phyloP scores from a whole-genome alignment of 2,797 vertebrate genomes.

The Rhynchotus rufescens region DNA sequence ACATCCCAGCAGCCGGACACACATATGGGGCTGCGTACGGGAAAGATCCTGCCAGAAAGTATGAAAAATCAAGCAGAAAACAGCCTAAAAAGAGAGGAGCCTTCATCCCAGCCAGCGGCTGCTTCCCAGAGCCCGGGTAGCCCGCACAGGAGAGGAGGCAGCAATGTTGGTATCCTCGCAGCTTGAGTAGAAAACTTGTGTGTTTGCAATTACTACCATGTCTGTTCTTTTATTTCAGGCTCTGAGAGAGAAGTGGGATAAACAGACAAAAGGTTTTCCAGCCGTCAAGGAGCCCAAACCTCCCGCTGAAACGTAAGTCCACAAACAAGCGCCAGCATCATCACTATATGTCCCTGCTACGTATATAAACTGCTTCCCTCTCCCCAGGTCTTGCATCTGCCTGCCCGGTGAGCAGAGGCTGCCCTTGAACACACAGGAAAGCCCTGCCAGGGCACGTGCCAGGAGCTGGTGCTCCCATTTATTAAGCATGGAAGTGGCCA shows the following conservation, averaged over 20 bases:
- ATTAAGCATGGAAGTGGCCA: accelerated
- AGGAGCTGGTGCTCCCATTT: background rate
- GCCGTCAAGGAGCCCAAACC: background rate
- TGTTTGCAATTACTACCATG: background rate
- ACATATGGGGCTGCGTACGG: background rate
- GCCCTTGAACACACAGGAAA: accelerated
- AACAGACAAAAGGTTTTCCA: background rate
- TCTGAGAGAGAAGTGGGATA: background rate
- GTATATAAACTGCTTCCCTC: background rate
- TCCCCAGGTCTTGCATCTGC: background rate
- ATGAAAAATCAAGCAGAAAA: background rate
- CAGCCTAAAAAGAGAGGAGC: background rate
- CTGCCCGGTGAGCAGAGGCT: accelerated
- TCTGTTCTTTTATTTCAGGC: constrained; percentile 2
- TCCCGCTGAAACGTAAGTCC: background rate
- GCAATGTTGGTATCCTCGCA: accelerated
- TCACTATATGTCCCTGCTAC: no score
- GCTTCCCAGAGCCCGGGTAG: accelerated
- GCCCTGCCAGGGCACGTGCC: accelerated
- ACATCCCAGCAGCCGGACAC: background rate
- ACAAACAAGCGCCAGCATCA: background rate
- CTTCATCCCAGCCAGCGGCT: background rate
- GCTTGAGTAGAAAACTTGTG: background rate
- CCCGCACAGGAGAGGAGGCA: background rate
- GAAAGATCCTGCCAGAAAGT: background rate